Evolutionary conservation across 2,888 invertebrate species (phyloP).

Genomic region (Patella depressa): DNA sequence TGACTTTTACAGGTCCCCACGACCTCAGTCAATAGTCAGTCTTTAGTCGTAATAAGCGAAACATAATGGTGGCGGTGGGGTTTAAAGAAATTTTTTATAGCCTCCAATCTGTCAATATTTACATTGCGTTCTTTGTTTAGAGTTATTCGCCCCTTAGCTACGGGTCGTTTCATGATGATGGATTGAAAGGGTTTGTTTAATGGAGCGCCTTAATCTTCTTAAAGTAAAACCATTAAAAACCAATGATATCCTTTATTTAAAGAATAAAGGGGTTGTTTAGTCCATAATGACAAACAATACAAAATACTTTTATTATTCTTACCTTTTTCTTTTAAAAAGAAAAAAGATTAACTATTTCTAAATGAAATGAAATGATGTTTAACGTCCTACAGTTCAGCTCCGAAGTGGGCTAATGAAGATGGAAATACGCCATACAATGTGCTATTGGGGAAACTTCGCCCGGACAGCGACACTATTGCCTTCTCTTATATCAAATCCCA

Average conservation of each 20-base stretch:
- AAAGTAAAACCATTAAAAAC: neutral
- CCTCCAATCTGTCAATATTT: constrained; percentile 1
- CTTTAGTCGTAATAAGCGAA: neutral
- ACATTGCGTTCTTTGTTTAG: neutral
- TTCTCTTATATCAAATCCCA: neutral
- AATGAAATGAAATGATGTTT: neutral
- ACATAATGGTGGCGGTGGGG: neutral
- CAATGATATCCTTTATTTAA: neutral
- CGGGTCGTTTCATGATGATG: too few relatives aligned
- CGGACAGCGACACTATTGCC: neutral
- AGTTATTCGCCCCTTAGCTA: constrained; percentile 8
- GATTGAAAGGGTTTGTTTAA: too few relatives aligned
- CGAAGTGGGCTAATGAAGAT: neutral
- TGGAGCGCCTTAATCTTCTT: too few relatives aligned
- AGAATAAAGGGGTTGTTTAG: neutral
- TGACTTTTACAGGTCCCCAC: neutral
- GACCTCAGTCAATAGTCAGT: neutral
- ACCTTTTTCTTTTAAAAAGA: neutral
- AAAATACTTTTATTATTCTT: neutral
- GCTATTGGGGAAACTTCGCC: neutral
- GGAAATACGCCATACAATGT: neutral
- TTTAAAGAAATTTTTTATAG: neutral
- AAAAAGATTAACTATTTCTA: neutral
- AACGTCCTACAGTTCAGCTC: neutral
- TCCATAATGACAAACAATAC: neutral